Percentiles rank a stretch among this genome's conserved stretches.
Evolutionary conservation across 2,113 vertebrate species (phyloP).

Genomic region (Sinocyclocheilus rhinocerous): DNA sequence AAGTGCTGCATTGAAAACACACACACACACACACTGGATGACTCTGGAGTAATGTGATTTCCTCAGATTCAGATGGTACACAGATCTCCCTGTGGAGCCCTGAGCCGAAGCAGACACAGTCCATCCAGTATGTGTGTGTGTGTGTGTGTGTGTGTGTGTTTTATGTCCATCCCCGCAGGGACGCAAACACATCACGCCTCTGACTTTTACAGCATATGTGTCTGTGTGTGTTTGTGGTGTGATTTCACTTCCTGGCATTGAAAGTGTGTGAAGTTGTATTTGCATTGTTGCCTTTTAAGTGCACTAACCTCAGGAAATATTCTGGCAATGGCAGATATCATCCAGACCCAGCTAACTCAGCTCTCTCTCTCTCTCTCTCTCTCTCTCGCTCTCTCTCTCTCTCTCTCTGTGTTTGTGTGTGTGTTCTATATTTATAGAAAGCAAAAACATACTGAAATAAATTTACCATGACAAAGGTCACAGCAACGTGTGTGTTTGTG

Average conservation of each 20-base stretch:
- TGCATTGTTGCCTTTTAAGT: not conserved
- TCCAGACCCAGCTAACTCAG: not conserved
- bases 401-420: not conserved
- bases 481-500: not conserved
- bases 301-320: slow-evolving; percentile 31
- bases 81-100: slow-evolving; percentile 30
- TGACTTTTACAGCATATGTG: not conserved
- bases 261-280: slow-evolving; percentile 19
- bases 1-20: slow-evolving; percentile 16
- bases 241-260: not conserved
- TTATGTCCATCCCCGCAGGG: not conserved
- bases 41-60: slow-evolving; percentile 46
- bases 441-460: not conserved
- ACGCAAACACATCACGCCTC: not conserved
- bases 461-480: slow-evolving; percentile 2
- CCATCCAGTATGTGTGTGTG: not conserved
- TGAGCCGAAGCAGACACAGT: slow-evolving; percentile 42
- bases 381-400: not conserved
- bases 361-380: not conserved
- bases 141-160: slow-evolving; percentile 13
- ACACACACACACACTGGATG: not conserved
- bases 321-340: not conserved
- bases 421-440: slow-evolving; percentile 17
- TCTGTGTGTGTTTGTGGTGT: slow-evolving; percentile 4
- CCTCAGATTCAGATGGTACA: slow-evolving; percentile 38